Evolutionary conservation across 2,113 vertebrate species (phyloP).

Genomic region (Crocuta crocuta): DNA sequence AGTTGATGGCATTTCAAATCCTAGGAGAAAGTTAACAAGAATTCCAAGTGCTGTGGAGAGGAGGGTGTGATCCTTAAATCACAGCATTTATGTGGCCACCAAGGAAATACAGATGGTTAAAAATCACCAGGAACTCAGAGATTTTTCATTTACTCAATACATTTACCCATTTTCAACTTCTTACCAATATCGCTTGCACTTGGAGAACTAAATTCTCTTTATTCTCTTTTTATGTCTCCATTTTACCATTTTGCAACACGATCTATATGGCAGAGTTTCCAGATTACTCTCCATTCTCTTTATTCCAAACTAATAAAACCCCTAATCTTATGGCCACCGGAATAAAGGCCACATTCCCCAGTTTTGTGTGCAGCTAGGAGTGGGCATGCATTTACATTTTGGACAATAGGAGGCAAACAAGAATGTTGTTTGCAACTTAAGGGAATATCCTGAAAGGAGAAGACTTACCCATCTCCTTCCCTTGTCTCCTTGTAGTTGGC

Average conservation of each 20-base stretch:
- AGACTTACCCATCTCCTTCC: neutral
- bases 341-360: neutral
- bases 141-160: neutral
- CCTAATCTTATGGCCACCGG: neutral
- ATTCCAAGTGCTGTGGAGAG: neutral
- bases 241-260: neutral
- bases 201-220: conserved; percentile 1
- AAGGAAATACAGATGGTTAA: neutral
- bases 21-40: neutral
- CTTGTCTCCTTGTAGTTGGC: neutral
- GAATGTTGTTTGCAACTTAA: neutral
- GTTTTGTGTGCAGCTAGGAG: neutral
- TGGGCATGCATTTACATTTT: neutral
- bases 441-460: neutral
- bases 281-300: neutral
- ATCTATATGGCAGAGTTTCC: neutral
- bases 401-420: neutral
- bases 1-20: neutral
- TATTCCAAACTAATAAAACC: neutral
- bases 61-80: neutral
- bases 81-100: neutral
- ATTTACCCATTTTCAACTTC: neutral
- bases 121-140: neutral
- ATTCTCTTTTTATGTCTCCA: neutral
- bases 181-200: neutral